Evolutionary conservation across 2,888 invertebrate species (phyloP).

Genomic region (Lochmaea capreae): DNA sequence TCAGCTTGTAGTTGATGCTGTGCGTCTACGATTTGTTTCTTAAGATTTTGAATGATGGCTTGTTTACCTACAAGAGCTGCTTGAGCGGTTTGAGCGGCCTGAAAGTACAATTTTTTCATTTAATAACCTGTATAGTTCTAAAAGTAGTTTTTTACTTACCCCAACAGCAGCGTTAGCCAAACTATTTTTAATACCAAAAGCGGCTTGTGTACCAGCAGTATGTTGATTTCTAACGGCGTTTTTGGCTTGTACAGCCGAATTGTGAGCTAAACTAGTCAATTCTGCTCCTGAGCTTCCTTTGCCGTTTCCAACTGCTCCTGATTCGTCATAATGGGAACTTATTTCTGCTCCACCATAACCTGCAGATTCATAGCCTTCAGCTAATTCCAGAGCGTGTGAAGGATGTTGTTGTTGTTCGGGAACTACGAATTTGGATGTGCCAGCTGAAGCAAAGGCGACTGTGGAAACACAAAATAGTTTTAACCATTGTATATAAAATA

Average conservation of each 20-base stretch:
- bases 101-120: constrained; percentile 48
- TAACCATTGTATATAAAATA: too few relatives aligned
- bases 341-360: constrained; percentile 30
- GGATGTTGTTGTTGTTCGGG: constrained; percentile 48
- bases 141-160: constrained; percentile 44
- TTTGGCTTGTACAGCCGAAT: constrained; percentile 79
- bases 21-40: constrained; percentile 77
- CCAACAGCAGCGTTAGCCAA: constrained; percentile 76
- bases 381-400: constrained; percentile 20
- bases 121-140: background rate
- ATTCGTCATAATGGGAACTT: background rate
- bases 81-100: constrained; percentile 73
- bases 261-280: constrained; percentile 73
- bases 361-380: constrained; percentile 34
- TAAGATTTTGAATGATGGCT: constrained; percentile 66
- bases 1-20: constrained; percentile 75
- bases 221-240: constrained; percentile 76
- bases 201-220: constrained; percentile 79
- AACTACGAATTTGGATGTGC: constrained; percentile 44
- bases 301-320: constrained; percentile 13
- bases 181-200: constrained; percentile 79
- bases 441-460: constrained; percentile 44
- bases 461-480: background rate
- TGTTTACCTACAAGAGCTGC: constrained; percentile 74
- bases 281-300: constrained; percentile 69